Conservation (phyloP, 1,140 invertebrate species). For the Leptopilina clavipes region DNA sequence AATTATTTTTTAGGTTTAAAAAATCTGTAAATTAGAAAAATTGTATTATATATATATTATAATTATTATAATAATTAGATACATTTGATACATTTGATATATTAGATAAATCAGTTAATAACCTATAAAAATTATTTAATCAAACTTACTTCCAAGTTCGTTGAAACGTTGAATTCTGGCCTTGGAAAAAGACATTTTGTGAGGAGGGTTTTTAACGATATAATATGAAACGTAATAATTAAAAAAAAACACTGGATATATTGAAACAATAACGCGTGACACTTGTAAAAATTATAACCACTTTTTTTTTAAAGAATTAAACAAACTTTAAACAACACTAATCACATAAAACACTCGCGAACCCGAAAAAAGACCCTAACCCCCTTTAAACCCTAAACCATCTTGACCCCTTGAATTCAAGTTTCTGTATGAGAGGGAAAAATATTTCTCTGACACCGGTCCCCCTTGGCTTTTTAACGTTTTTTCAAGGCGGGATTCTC, state of each 20-base stretch:
- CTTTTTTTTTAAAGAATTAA: neutral
- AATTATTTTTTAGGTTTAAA: too few relatives aligned
- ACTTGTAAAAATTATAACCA: neutral
- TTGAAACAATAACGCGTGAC: neutral
- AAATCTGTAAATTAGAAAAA: too few relatives aligned
- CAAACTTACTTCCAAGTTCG: slow-evolving; percentile 68
- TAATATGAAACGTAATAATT: slow-evolving; percentile 15
- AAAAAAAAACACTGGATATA: slow-evolving; percentile 6
- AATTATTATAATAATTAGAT: too few relatives aligned
- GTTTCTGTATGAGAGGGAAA: slow-evolving; percentile 15
- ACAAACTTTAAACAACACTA: slow-evolving; percentile 13
- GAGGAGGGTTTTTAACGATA: neutral
- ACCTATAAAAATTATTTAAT: neutral
- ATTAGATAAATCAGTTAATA: neutral
- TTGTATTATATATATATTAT: too few relatives aligned
- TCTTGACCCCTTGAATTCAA: slow-evolving; percentile 27
- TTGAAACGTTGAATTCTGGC: slow-evolving; percentile 73
- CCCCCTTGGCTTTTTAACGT: slow-evolving; percentile 3
- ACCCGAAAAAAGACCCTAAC: neutral
- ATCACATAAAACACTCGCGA: slow-evolving; percentile 16
- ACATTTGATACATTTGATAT: too few relatives aligned
- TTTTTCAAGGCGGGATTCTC: neutral
- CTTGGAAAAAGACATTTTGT: slow-evolving; percentile 71
- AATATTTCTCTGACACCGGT: neutral
- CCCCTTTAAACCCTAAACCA: slow-evolving; percentile 25